A percentile compares a stretch with the other conserved stretches of the same genome.
phyloP scores from a whole-genome alignment of 1,140 invertebrate species.

The Sycophila sp. region DNA sequence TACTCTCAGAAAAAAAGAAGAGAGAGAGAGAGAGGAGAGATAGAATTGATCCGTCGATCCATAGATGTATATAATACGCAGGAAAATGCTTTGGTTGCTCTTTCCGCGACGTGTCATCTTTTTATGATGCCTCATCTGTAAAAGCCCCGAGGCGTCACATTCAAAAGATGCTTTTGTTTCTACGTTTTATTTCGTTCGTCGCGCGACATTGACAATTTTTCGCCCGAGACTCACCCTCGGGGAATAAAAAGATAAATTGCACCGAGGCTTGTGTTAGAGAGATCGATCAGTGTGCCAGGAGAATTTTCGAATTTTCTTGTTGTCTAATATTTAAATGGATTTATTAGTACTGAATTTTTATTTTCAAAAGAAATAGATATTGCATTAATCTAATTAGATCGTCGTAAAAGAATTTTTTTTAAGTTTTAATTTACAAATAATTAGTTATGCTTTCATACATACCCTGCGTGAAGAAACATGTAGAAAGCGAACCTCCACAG shows the following conservation, averaged over 20 bases:
- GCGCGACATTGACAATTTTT: conserved; percentile 10
- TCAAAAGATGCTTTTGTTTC: not conserved
- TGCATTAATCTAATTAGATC: too few relatives aligned
- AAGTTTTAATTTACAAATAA: too few relatives aligned
- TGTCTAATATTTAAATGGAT: too few relatives aligned
- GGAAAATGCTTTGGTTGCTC: not conserved
- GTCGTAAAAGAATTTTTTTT: too few relatives aligned
- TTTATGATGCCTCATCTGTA: not conserved
- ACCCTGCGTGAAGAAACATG: conserved; percentile 95
- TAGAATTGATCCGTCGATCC: conserved; percentile 7
- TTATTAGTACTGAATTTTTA: too few relatives aligned
- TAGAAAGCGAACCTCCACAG: conserved; percentile 95
- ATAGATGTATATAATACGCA: not conserved
- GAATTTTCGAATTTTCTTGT: too few relatives aligned
- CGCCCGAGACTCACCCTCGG: not conserved
- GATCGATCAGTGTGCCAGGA: too few relatives aligned
- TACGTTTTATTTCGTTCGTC: not conserved
- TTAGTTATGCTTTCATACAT: conserved; percentile 56
- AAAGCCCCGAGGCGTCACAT: not conserved
- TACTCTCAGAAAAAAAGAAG: too few relatives aligned
- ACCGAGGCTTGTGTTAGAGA: too few relatives aligned
- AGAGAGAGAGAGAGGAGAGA: not conserved
- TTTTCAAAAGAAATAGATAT: too few relatives aligned
- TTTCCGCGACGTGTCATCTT: not conserved
- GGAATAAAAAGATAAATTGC: too few relatives aligned